Conservation (phyloP, 2,888 invertebrate genomes). For the Bruchidius siliquastri region DNA sequence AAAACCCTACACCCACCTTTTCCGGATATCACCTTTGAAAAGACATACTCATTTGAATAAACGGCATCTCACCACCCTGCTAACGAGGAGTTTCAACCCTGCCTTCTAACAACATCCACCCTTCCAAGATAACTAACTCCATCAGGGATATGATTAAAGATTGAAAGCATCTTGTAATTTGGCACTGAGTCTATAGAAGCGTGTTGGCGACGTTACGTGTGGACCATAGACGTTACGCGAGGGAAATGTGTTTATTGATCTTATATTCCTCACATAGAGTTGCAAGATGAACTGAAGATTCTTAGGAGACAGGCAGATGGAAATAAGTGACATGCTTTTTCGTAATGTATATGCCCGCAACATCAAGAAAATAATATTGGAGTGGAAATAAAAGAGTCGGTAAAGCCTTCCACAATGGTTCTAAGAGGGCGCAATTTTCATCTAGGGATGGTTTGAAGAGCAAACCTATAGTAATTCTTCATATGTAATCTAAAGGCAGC, state of each 20-base stretch:
- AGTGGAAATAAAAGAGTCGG: too few species aligned
- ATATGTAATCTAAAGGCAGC: too few species aligned
- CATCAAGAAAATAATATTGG: too few species aligned
- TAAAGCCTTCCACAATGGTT: too few species aligned
- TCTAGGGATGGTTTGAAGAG: too few species aligned
- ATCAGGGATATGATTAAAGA: neutral
- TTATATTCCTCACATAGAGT: too few species aligned
- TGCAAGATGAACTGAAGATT: too few species aligned
- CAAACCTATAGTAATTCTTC: too few species aligned
- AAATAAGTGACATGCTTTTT: too few species aligned
- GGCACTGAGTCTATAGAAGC: neutral
- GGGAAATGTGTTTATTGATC: neutral
- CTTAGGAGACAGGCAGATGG: too few species aligned
- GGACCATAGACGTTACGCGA: neutral
- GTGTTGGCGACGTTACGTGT: neutral
- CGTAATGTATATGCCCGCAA: too few species aligned
- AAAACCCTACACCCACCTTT: neutral
- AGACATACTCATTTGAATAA: neutral
- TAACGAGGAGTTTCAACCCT: neutral
- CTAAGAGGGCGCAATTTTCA: too few species aligned
- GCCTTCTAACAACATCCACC: neutral
- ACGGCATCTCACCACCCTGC: neutral
- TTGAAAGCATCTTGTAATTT: neutral
- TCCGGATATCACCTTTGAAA: neutral
- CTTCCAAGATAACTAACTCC: neutral